Conservation (phyloP, 1,140 invertebrate species). For the Pentalonia nigronervosa region DNA sequence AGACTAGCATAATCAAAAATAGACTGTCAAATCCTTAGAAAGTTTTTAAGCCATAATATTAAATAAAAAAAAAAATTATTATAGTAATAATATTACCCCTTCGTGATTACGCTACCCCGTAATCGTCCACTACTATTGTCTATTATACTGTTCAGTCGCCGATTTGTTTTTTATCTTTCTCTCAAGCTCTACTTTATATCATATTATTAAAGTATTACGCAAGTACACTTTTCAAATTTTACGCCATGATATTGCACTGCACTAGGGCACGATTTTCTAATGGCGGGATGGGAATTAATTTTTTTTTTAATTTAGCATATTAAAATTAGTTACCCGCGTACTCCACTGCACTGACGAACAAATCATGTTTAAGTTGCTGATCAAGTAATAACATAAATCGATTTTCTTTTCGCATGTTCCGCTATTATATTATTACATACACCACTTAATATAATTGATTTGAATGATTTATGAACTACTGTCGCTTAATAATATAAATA, state of each 20-base stretch:
- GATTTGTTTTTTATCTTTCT: not conserved
- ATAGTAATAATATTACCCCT: not conserved
- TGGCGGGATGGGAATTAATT: not conserved
- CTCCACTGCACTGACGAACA: not conserved
- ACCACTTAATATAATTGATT: not conserved
- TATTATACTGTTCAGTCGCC: not conserved
- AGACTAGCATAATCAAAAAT: not conserved
- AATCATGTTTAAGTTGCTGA: not conserved
- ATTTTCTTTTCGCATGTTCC: not conserved
- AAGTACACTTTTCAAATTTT: not conserved
- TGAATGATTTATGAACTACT: not conserved
- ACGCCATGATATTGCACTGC: not conserved
- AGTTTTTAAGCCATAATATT: not conserved
- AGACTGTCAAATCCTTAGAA: fast-evolving
- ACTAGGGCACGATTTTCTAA: not conserved
- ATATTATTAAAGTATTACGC: not conserved
- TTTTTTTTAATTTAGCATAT: constrained; percentile 5
- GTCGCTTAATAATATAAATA: not conserved
- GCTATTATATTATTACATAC: not conserved
- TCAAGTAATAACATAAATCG: constrained; percentile 10
- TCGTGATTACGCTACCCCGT: not conserved
- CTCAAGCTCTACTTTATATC: not conserved
- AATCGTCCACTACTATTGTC: not conserved
- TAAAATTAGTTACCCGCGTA: not conserved
- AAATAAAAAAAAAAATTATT: not conserved